phyloP scores from a whole-genome alignment of 2,888 invertebrate genomes.

The Tubiluchus corallicola region DNA sequence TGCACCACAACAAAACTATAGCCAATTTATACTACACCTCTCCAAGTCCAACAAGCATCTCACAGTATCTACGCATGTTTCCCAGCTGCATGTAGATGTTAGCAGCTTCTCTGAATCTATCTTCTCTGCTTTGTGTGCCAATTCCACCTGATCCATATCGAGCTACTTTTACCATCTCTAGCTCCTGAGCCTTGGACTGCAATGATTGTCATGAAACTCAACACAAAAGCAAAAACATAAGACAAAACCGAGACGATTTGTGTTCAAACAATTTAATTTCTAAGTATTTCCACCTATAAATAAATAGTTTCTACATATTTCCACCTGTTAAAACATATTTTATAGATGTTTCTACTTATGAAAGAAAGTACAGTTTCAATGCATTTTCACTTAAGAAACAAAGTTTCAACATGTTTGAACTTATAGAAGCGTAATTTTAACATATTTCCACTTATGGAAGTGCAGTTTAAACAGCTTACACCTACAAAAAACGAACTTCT shows the following conservation, averaged over 20 bases:
- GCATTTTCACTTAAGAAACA: too few relatives aligned
- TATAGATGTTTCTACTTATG: too few relatives aligned
- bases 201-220: background rate
- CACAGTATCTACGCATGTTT: constrained; percentile 30
- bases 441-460: too few relatives aligned
- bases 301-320: background rate
- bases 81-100: constrained; percentile 25
- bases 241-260: too few relatives aligned
- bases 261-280: too few relatives aligned
- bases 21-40: constrained; percentile 17
- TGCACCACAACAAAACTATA: constrained; percentile 1
- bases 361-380: too few relatives aligned
- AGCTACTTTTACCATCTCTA: constrained; percentile 26
- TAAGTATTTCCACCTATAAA: background rate
- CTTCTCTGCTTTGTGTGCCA: constrained; percentile 22
- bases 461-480: too few relatives aligned
- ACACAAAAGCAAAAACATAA: too few relatives aligned
- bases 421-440: too few relatives aligned
- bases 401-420: too few relatives aligned
- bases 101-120: constrained; percentile 24
- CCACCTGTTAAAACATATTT: background rate
- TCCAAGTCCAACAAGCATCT: constrained; percentile 29
- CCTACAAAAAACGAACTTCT: too few relatives aligned
- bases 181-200: constrained; percentile 28
- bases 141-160: constrained; percentile 21